Evolutionary conservation across 2,113 vertebrate species (phyloP).

Genomic region (Poeciliopsis turrubarensis): DNA sequence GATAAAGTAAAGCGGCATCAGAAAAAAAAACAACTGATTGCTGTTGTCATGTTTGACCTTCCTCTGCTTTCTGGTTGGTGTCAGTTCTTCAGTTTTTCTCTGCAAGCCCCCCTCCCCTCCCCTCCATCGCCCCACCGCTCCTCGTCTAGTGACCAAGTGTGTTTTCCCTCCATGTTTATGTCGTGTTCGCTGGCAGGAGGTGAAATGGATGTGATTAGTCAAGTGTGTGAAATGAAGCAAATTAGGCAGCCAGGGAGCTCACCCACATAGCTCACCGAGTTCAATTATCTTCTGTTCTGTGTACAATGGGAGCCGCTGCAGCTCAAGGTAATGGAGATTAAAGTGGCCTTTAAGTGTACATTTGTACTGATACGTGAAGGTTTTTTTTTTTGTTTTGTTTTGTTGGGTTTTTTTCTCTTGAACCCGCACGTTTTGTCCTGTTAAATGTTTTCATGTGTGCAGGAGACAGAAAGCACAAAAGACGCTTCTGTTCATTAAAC

Average conservation of each 20-base stretch:
- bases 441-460: not conserved
- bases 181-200: conserved; percentile 9
- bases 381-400: not conserved
- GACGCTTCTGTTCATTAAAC: not conserved
- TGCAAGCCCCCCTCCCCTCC: not conserved
- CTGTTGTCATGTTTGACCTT: not conserved
- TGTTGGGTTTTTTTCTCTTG: too few relatives aligned
- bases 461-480: not conserved
- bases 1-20: not conserved
- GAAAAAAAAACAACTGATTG: not conserved
- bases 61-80: not conserved
- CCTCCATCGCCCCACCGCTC: conserved; percentile 6
- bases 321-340: not conserved
- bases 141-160: conserved; percentile 7
- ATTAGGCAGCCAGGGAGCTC: conserved; percentile 4
- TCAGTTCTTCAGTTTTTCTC: conserved; percentile 17
- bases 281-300: conserved; percentile 11
- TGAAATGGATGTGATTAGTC: conserved; percentile 30
- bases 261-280: conserved; percentile 10
- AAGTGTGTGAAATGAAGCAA: conserved; percentile 22
- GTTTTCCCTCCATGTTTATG: not conserved
- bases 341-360: not conserved
- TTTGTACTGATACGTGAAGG: not conserved
- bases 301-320: not conserved
- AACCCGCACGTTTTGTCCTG: not conserved